phyloP scores from a whole-genome alignment of 2,113 vertebrate genomes.

The Podarcis raffonei region DNA sequence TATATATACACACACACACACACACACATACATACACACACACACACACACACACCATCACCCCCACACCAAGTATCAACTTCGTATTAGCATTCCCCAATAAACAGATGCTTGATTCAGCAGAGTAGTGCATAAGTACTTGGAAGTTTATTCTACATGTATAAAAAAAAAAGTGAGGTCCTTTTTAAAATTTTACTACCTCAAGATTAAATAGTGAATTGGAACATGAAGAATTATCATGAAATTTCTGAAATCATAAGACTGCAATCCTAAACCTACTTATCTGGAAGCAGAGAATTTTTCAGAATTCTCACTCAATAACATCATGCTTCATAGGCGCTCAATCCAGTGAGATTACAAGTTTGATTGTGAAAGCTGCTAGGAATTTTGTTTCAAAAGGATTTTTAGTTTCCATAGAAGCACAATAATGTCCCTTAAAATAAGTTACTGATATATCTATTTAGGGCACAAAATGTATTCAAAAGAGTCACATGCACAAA shows the following conservation, averaged over 20 bases:
- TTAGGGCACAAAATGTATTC: not conserved
- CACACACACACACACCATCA: not conserved
- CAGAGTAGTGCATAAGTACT: not conserved
- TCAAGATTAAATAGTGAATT: not conserved
- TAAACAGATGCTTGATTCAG: not conserved
- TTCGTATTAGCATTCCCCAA: not conserved
- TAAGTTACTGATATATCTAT: not conserved
- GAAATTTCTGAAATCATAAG: not conserved
- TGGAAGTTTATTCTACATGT: not conserved
- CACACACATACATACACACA: too few species aligned
- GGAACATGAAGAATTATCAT: not conserved
- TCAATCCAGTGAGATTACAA: not conserved
- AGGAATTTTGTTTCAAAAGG: not conserved
- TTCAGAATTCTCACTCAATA: not conserved
- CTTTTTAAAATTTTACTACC: not conserved
- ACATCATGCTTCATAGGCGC: not conserved
- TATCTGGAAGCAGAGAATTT: not conserved
- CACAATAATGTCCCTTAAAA: not conserved
- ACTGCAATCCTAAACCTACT: not conserved
- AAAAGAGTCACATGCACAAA: not conserved
- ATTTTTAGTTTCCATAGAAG: not conserved
- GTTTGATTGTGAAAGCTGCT: not conserved
- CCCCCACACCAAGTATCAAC: too few species aligned
- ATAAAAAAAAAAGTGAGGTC: not conserved
- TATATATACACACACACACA: too few species aligned